Percentiles rank a stretch among this genome's conserved stretches.
Conservation (phyloP, 53 echinoderm and acorn worm genomes). For the Mesocentrotus franciscanus region DNA sequence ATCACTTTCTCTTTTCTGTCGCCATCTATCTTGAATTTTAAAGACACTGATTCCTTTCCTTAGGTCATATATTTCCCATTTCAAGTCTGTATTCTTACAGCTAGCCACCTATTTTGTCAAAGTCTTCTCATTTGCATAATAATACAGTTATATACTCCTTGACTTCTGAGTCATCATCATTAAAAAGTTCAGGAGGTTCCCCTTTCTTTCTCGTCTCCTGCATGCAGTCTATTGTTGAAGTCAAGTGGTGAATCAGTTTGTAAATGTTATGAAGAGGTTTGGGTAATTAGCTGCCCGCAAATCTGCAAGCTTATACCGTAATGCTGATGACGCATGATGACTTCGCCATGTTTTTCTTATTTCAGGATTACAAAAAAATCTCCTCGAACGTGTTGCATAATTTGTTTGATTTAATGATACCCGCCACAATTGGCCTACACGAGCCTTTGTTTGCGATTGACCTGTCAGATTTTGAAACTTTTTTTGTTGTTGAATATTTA, state of each 20-base stretch:
- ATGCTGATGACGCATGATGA: constrained; percentile 10
- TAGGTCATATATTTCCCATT: neutral
- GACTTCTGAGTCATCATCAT: neutral
- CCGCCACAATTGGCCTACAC: neutral
- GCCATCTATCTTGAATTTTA: too few relatives aligned
- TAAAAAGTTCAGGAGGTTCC: neutral
- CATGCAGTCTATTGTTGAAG: neutral
- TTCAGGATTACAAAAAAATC: neutral
- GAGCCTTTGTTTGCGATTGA: constrained; percentile 8
- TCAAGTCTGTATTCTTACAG: neutral
- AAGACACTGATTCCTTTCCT: too few relatives aligned
- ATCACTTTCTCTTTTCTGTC: too few relatives aligned
- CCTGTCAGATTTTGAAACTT: neutral
- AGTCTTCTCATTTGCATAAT: neutral
- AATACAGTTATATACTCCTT: neutral
- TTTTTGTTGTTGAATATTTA: neutral
- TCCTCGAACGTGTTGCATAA: neutral
- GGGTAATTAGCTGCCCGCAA: neutral
- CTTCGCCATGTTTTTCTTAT: constrained; percentile 18
- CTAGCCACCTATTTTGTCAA: neutral
- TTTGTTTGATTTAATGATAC: constrained; percentile 3
- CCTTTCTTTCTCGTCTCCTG: neutral
- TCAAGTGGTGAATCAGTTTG: neutral
- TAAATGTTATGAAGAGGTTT: constrained; percentile 10
- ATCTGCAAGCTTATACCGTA: neutral